A percentile compares a stretch with the other conserved stretches of the same genome.
These are phyloP conservation scores for Danio choprae DNA, from an alignment of 2,797 vertebrate species.

Conservation along the genomic window DNA sequence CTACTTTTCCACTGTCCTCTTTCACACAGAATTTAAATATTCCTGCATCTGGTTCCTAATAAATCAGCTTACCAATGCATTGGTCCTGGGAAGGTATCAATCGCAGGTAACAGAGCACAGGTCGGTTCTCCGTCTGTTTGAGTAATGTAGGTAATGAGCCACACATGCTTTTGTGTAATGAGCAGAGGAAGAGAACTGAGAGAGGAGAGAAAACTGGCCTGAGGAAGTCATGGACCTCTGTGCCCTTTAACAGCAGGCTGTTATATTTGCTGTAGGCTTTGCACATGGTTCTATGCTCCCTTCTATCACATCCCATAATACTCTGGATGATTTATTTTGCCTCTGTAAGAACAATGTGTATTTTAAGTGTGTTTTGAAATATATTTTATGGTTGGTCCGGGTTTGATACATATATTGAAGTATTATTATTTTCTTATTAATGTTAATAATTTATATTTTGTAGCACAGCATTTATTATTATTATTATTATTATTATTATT, in stretches of 20 bases:
- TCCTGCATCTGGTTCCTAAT: slow-evolving; percentile 24
- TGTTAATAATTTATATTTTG: no score
- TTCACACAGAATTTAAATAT: slow-evolving; percentile 4
- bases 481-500: no score
- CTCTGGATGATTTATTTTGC: slow-evolving; percentile 2
- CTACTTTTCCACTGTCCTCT: neutral
- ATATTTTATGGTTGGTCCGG: no score
- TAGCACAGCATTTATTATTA: no score
- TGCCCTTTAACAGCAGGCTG: slow-evolving; percentile 45
- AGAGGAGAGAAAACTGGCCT: slow-evolving; percentile 12
- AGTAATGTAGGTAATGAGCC: slow-evolving; percentile 31
- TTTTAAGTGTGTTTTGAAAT: no score
- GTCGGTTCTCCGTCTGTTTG: slow-evolving; percentile 3
- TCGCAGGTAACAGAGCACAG: slow-evolving; percentile 21
- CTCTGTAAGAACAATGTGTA: neutral
- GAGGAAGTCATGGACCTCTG: slow-evolving; percentile 13
- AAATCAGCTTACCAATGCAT: slow-evolving; percentile 23
- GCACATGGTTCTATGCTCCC: slow-evolving; percentile 26
- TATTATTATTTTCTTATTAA: no score
- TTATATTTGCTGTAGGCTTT: slow-evolving; percentile 41
- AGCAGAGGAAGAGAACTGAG: neutral
- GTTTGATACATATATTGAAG: no score
- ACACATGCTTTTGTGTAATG: slow-evolving; percentile 20
- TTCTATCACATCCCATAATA: slow-evolving; percentile 17
- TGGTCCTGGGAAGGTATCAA: slow-evolving; percentile 30